Percentiles rank a stretch among this genome's conserved stretches.
Evolutionary conservation across 1,140 invertebrate species (phyloP).

Genomic region (Zaprionus kolodkinae): DNA sequence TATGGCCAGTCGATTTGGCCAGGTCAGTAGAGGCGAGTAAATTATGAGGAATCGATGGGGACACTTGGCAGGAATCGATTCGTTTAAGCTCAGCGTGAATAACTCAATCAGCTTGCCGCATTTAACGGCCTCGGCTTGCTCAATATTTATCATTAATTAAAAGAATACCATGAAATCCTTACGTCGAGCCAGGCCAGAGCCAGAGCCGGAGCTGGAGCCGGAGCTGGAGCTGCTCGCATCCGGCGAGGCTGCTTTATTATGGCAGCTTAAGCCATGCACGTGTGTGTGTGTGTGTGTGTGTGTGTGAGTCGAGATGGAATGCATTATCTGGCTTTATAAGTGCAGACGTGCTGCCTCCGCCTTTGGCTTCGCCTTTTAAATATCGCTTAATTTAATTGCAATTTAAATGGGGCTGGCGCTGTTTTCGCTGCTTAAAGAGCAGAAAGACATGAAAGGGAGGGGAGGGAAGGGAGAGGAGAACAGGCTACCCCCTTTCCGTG

Average conservation of each 20-base stretch:
- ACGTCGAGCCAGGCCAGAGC: slow-evolving; percentile 30
- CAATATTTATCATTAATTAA: slow-evolving; percentile 80
- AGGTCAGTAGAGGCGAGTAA: background rate
- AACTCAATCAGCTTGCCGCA: slow-evolving; percentile 39
- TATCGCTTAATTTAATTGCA: slow-evolving; percentile 29
- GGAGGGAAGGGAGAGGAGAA: too few species aligned
- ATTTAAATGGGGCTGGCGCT: background rate
- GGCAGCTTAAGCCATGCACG: slow-evolving; percentile 58
- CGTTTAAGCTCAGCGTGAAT: slow-evolving; percentile 3
- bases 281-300: slow-evolving; percentile 34
- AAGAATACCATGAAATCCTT: slow-evolving; percentile 51
- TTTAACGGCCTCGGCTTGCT: slow-evolving; percentile 32
- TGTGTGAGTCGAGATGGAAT: slow-evolving; percentile 27
- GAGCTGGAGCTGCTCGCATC: slow-evolving; percentile 44
- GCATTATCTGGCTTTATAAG: slow-evolving; percentile 51
- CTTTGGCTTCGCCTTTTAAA: slow-evolving; percentile 59
- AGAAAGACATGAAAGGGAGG: background rate
- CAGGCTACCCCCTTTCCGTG: too few species aligned
- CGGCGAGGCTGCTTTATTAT: slow-evolving; percentile 62
- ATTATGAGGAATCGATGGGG: slow-evolving; percentile 2
- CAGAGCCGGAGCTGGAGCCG: slow-evolving; percentile 23
- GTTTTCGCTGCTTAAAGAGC: background rate
- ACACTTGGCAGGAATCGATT: slow-evolving; percentile 3
- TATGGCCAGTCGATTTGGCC: background rate
- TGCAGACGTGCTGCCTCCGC: slow-evolving; percentile 24